phyloP scores from a whole-genome alignment of 1,140 invertebrate species.

The Formica exsecta region DNA sequence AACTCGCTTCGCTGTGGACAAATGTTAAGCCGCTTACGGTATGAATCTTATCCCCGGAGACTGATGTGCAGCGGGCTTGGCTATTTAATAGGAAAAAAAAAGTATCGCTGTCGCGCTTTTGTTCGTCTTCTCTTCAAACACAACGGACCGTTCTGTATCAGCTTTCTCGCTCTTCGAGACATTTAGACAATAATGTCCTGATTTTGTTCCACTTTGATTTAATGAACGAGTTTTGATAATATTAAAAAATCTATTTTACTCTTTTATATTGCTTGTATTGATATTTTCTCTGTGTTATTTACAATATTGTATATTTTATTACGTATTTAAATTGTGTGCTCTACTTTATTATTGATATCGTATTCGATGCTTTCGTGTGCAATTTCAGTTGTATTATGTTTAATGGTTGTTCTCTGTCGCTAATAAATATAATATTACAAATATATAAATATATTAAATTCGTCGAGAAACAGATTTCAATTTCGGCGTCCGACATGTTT shows the following conservation, averaged over 20 bases:
- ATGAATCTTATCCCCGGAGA: conserved; percentile 73
- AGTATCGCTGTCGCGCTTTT: conserved; percentile 21
- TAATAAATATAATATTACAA: background rate
- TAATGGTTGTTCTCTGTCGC: no score
- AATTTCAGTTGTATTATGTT: background rate
- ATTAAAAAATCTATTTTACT: background rate
- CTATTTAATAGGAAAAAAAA: conserved; percentile 46
- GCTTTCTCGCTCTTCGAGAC: conserved; percentile 45
- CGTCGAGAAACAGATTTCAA: conserved; percentile 10
- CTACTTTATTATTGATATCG: background rate
- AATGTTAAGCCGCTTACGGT: conserved; percentile 74
- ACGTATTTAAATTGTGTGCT: background rate
- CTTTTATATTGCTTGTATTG: background rate
- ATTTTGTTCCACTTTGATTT: conserved; percentile 35
- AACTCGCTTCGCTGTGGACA: conserved; percentile 60
- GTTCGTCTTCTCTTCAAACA: conserved; percentile 30
- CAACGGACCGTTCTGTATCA: conserved; percentile 37
- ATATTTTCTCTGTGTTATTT: background rate
- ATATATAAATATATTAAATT: conserved; percentile 13
- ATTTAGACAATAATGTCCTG: conserved; percentile 36
- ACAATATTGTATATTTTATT: background rate
- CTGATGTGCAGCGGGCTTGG: conserved; percentile 66
- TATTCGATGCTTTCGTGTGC: background rate
- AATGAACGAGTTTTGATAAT: conserved; percentile 22
- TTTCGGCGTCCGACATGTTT: conserved; percentile 37